These are phyloP conservation scores for Aphelocoma coerulescens DNA, from an alignment of 2,113 vertebrate genomes.

Conservation along the genomic window DNA sequence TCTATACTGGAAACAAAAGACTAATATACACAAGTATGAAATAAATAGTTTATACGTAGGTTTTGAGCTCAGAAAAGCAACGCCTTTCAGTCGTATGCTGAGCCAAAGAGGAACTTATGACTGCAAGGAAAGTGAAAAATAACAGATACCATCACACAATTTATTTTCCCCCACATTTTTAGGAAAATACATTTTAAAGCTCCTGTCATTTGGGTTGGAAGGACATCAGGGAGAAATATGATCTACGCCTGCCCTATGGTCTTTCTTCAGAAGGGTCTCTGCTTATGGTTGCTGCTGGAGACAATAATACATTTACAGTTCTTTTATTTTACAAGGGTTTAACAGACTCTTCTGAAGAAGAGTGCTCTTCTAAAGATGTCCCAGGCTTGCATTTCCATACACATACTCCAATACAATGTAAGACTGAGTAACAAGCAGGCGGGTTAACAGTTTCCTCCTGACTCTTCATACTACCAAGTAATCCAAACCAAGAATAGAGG, in stretches of 20 bases:
- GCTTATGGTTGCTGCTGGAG: not conserved
- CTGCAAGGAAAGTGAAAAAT: not conserved
- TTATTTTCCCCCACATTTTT: not conserved
- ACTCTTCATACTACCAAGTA: not conserved
- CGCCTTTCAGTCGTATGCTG: not conserved
- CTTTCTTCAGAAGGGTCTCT: not conserved
- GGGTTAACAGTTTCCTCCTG: not conserved
- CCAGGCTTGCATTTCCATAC: not conserved
- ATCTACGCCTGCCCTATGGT: not conserved
- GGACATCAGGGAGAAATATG: not conserved
- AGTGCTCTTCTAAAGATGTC: not conserved
- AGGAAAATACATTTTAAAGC: not conserved
- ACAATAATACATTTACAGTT: not conserved
- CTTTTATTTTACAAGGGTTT: not conserved
- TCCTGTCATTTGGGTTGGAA: not conserved
- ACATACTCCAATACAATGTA: not conserved
- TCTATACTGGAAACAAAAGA: not conserved
- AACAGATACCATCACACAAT: not conserved
- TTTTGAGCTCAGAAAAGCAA: not conserved
- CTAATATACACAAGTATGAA: not conserved
- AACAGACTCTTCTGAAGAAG: not conserved
- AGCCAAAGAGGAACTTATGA: not conserved
- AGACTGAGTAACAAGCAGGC: not conserved
- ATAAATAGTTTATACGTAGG: not conserved
- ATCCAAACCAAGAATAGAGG: not conserved